These are phyloP conservation scores for Holacanthus passer DNA, from an alignment of 2,113 vertebrate species.

Conservation along the genomic window DNA sequence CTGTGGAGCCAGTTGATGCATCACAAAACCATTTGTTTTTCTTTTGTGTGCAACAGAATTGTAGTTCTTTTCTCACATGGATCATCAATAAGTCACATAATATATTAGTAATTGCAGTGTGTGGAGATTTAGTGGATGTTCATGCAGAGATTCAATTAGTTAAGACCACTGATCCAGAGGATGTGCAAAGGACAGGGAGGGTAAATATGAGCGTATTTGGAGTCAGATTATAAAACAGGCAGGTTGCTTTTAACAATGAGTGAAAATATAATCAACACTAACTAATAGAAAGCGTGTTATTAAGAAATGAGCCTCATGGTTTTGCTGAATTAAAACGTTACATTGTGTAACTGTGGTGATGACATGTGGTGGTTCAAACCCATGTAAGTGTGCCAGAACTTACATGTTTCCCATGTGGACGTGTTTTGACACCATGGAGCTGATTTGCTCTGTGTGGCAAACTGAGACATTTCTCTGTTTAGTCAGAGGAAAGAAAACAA, in stretches of 20 bases:
- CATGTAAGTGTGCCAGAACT: not conserved
- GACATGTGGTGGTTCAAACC: not conserved
- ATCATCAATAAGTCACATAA: not conserved
- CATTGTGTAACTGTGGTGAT: not conserved
- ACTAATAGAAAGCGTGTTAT: not conserved
- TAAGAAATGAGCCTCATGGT: not conserved
- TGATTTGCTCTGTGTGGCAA: constrained; percentile 10
- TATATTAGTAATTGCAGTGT: not conserved
- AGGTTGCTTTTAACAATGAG: not conserved
- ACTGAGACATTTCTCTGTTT: constrained; percentile 45
- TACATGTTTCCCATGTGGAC: not conserved
- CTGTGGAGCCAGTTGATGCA: not conserved
- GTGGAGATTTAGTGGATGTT: no score
- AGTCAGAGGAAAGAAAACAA: constrained; percentile 62
- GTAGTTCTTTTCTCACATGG: not conserved
- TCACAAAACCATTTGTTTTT: not conserved
- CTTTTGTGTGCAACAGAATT: not conserved
- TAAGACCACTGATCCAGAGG: not conserved
- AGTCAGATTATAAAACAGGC: not conserved
- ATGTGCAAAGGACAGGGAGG: not conserved
- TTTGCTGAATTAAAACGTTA: not conserved
- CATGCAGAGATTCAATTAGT: not conserved
- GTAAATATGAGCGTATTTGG: not conserved
- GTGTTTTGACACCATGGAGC: constrained; percentile 29
- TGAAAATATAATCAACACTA: not conserved